Base-by-base conservation (phyloP, 2,113 vertebrate genomes). In the Muntiacus reevesi region DNA sequence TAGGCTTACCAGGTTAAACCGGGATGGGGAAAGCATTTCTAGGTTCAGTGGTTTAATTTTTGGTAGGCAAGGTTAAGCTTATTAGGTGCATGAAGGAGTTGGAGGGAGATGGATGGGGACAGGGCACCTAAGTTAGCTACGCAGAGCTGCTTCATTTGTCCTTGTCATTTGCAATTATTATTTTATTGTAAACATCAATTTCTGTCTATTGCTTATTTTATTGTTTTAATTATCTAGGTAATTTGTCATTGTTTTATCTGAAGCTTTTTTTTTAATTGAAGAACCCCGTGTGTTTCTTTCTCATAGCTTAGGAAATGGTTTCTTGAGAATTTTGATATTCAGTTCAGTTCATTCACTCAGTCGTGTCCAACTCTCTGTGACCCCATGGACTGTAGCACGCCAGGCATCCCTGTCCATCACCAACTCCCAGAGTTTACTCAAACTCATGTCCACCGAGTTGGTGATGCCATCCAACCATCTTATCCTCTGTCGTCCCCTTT, bases 51-150 rank as follows among this genome's bases (percentile, higher is more conserved):
- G 25, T 36, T 96, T 83, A 12, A 40, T 89, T 60, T 88, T 52
- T 79, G 45, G 36, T 91, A n/a, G 81, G 86, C 67, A 85, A 84
- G 64, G 21, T 30, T 11, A 59, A 40, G 74, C 54, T 55, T 59
- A 47, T 33, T 23, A 33, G 4, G 36, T 21, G 52, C 71, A 30
- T 14, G 0, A 45, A 50, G 7, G 8, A 43, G 45, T 5, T 33
- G 55, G 59, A 6, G 30, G 2, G 33, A 27, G 5, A 7, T 3
- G 1, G 9, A 27, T 0, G n/a, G 4, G 9, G 43, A 3, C 2
- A 23, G 30, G 52, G 7, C 23, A 7, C 3, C 0, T 2, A 2
- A 30, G 33, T 33, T 12, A 43, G 40, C 43, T 1, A 9, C 0
- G 14, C 36, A 9, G 6, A 0, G 6, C 60, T 21, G 10, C 1